Conservation (phyloP, 1,140 invertebrate species). For the Steinernema khuongi region DNA sequence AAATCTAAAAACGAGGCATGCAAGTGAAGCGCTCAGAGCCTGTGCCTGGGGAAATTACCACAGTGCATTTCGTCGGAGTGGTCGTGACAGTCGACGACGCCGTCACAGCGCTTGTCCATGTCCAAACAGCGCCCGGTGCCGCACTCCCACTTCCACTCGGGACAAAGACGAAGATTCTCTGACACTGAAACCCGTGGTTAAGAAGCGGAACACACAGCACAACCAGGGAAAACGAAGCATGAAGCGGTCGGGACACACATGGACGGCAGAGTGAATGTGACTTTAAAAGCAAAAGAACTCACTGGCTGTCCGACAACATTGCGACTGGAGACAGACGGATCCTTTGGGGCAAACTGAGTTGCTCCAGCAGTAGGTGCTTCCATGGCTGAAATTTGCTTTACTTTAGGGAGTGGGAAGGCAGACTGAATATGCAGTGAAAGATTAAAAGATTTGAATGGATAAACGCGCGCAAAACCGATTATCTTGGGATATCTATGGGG, state of each 20-base stretch:
- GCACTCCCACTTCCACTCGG: slow-evolving; percentile 10
- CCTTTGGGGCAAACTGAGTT: slow-evolving; percentile 33
- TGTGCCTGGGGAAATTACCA: not conserved
- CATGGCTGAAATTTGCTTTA: slow-evolving; percentile 36
- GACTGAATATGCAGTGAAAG: too few relatives aligned
- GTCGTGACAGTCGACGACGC: slow-evolving; percentile 63
- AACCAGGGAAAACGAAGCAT: not conserved
- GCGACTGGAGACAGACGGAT: slow-evolving; percentile 34
- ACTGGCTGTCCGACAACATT: slow-evolving; percentile 34
- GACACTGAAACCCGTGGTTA: slow-evolving; percentile 11
- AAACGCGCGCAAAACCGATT: too few relatives aligned
- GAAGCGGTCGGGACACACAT: slow-evolving; percentile 1
- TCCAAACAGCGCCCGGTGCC: not conserved
- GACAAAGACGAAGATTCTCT: not conserved
- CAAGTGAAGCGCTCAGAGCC: not conserved
- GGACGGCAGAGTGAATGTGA: slow-evolving; percentile 22
- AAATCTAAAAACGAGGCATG: slow-evolving; percentile 14
- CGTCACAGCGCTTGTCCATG: slow-evolving; percentile 61
- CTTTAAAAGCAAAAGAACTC: slow-evolving; percentile 18
- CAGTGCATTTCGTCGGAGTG: slow-evolving; percentile 63
- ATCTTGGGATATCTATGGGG: too few relatives aligned
- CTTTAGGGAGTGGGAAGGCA: too few relatives aligned
- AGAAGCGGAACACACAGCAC: not conserved
- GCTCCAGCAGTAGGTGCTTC: slow-evolving; percentile 38
- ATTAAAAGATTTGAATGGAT: not conserved